These are phyloP conservation scores for Euphonia xanthogaster DNA, from an alignment of 2,797 vertebrate species.

Conservation along the genomic window DNA sequence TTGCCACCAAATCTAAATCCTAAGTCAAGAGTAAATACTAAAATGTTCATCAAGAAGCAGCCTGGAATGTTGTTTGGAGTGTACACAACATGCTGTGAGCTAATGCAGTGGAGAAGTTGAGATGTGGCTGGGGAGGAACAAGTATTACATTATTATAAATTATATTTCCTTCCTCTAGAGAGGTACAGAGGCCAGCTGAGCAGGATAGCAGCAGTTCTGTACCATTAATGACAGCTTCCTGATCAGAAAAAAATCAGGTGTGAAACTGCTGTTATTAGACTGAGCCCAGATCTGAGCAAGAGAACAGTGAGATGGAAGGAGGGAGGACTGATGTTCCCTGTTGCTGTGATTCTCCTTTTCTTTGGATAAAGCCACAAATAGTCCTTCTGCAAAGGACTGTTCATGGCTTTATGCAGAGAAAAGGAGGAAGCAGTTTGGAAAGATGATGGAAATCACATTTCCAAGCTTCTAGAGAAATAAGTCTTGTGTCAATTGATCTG, in stretches of 20 bases:
- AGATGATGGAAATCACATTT: not conserved
- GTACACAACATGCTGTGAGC: slow-evolving; percentile 10
- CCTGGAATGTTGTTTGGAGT: not conserved
- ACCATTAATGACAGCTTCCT: not conserved
- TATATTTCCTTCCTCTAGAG: not conserved
- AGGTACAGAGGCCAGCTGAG: not conserved
- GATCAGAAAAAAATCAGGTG: not conserved
- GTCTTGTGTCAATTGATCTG: not conserved
- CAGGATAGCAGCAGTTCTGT: not conserved
- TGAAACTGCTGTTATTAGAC: not conserved
- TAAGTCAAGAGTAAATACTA: slow-evolving; percentile 53
- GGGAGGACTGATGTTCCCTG: not conserved
- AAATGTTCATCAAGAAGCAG: slow-evolving; percentile 27
- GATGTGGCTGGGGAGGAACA: not conserved
- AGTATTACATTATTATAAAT: not conserved
- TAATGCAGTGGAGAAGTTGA: slow-evolving; percentile 25
- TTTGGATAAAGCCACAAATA: not conserved
- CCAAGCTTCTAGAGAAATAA: not conserved
- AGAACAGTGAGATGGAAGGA: not conserved
- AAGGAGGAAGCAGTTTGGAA: not conserved
- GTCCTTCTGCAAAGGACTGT: not conserved
- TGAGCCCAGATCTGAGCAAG: not conserved
- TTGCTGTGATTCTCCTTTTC: not conserved
- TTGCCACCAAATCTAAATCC: slow-evolving; percentile 27
- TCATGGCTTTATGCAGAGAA: not conserved